Base-by-base conservation (phyloP, 2,797 vertebrate species). In the Poeciliopsis presidionis region DNA sequence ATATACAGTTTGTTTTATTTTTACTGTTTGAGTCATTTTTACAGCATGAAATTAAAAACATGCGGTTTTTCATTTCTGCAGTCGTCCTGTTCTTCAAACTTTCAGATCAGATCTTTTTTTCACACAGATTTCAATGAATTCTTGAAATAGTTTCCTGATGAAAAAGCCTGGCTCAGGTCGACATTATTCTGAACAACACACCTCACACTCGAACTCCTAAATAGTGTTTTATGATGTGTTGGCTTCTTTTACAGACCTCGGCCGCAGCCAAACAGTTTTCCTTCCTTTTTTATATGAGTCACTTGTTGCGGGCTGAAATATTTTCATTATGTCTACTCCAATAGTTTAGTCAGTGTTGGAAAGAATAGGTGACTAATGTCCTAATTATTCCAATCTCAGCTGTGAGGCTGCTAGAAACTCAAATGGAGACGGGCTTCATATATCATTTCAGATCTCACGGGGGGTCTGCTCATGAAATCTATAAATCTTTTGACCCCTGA, bases 141-240 rank as follows among this genome's bases (percentile, higher is more conserved):
- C 79, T 84, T 87, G 1, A 83, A 78, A 88, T 84, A 80, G 57
- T 82, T 87, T 77, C 39, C 69, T 57, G 8, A 18, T 71, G 79
- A 72, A 84, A 70, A 18, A 45, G 79, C 61, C 43, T 41, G 70
- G 81, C 72, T 45, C 63, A n/a, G 76, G 70, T 74, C 72, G 70
- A 6, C 51, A 70, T 72, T 75, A 28, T 59, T 73, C 51, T 25
- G 18, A 82, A 78, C 59, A 81, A 53, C 81, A 77, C 82, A 76
- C 79, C 55, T 85, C 61, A 86, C 75, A 74, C 30, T 16, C 83
- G 53, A 13, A 76, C 49, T 30, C 59, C 75, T 33, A 78, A 55
- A 67, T 49, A 13, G 36, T 51, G 47, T 84, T 92, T 92, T 88
- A 91, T 80, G 76, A 85, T 72, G 87, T 89, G 89, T 85, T 79